A percentile compares a stretch with the other conserved stretches of the same genome.
Evolutionary conservation across 2,113 vertebrate species (phyloP).

Genomic region (Neoarius graeffei): DNA sequence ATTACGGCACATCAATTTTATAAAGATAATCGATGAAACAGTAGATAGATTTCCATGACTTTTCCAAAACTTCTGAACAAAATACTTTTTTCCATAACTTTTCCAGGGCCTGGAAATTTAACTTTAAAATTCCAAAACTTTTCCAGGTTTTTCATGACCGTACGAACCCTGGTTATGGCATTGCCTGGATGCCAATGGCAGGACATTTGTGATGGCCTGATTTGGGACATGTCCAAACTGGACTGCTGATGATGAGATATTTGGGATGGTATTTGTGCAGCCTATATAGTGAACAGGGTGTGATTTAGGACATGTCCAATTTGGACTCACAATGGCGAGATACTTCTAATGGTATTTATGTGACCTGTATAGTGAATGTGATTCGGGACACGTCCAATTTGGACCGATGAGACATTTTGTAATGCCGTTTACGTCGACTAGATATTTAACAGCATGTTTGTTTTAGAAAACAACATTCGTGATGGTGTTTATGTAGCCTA

Average conservation of each 20-base stretch:
- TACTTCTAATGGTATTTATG: not conserved
- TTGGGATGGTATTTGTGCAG: no score
- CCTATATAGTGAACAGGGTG: no score
- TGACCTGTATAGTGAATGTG: not conserved
- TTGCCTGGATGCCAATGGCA: not conserved
- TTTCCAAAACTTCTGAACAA: no score
- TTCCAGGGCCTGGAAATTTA: no score
- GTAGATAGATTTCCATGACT: no score
- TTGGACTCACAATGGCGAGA: not conserved
- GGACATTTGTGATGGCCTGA: not conserved
- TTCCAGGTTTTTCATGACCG: no score
- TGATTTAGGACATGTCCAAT: not conserved
- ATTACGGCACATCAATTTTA: no score
- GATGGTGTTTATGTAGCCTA: not conserved
- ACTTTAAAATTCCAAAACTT: no score
- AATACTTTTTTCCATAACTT: no score
- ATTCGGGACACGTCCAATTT: not conserved
- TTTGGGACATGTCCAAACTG: not conserved
- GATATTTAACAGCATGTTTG: not conserved
- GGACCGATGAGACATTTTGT: not conserved
- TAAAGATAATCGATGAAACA: no score
- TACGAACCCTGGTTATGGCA: no score
- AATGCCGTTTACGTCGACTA: not conserved
- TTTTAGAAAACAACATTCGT: not conserved
- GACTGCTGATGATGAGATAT: no score